phyloP scores from a whole-genome alignment of 2,888 invertebrate species.

The Xestoiulus laeticollis region DNA sequence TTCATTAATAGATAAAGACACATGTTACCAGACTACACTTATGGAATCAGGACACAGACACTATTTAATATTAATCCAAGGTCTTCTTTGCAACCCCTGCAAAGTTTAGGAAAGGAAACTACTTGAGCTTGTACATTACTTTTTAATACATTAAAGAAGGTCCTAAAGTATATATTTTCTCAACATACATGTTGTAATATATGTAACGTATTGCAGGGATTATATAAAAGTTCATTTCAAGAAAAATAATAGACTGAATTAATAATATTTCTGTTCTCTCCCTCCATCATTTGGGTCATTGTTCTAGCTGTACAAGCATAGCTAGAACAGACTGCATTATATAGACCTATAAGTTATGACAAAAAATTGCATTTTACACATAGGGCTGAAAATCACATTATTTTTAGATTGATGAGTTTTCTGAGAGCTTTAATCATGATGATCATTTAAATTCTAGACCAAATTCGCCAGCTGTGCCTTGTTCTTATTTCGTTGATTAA shows the following conservation, averaged over 20 bases:
- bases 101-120: too few relatives aligned
- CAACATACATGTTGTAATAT: neutral
- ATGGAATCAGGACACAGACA: too few relatives aligned
- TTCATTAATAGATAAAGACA: too few relatives aligned
- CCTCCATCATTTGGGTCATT: neutral
- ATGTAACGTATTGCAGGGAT: neutral
- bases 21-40: too few relatives aligned
- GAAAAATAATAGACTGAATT: neutral
- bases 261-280: slow-evolving; percentile 2
- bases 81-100: too few relatives aligned
- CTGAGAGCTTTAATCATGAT: slow-evolving; percentile 20
- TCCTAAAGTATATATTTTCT: neutral
- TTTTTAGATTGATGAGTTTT: slow-evolving; percentile 26
- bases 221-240: neutral
- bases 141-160: neutral
- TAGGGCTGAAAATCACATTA: slow-evolving; percentile 26
- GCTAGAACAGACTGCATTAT: neutral
- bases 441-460: slow-evolving; percentile 26
- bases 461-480: slow-evolving; percentile 26
- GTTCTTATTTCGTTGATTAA: slow-evolving; percentile 14
- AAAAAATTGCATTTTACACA: slow-evolving; percentile 20
- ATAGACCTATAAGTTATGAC: neutral
- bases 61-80: too few relatives aligned
- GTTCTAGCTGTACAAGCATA: neutral
- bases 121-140: neutral